Evolutionary conservation across 2,797 vertebrate genomes (phyloP), one percentile per base, ranked within the genome.

Genomic region (Ciconia nigra): DNA sequence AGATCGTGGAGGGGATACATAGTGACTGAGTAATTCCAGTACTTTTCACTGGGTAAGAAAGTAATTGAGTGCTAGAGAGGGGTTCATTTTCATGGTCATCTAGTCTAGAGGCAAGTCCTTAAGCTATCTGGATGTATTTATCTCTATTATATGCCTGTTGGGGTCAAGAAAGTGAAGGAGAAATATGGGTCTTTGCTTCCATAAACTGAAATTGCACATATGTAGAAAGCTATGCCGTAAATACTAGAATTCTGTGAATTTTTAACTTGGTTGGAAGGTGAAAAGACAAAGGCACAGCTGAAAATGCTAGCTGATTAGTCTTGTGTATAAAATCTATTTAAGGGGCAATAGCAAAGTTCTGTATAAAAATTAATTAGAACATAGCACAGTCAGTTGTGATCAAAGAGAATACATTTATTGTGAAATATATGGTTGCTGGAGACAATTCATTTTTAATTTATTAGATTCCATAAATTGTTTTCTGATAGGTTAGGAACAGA

Each of bases 391-490:
- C 90, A 95, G 65, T 93, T 81, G 84, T 94, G 95, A 96, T 97
- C 97, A 97, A 97, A 96, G 93, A 91, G 44, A 12, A 3, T 79
- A 55, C 62, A 19, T 90, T 97, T 94, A 96, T 96, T 88, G 90
- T 95, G 92, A 97, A 96, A 95, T 93, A 94, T 93, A 87, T 93
- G 65, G 61, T 69, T 96, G 76, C 83, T 97, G 89, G 69, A 95
- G 89, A 96, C 90, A 93, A 96, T 96, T 96, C 5, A 81, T 95
- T 96, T 96, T 92, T 87, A 96, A 97, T 95, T 96, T 97, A 97
- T 97, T 97, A 94, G 96, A 96, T 96, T 97, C 96, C 84, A 95
- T 97, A 94, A 97, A 96, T 96, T 97, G 94, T 95, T 97, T 96
- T 97, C 93, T 97, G 92, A 91, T 97, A 93, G 92, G 82, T 91